phyloP scores from a whole-genome alignment of 2,888 invertebrate genomes.

The Meteorus cinctellus region DNA sequence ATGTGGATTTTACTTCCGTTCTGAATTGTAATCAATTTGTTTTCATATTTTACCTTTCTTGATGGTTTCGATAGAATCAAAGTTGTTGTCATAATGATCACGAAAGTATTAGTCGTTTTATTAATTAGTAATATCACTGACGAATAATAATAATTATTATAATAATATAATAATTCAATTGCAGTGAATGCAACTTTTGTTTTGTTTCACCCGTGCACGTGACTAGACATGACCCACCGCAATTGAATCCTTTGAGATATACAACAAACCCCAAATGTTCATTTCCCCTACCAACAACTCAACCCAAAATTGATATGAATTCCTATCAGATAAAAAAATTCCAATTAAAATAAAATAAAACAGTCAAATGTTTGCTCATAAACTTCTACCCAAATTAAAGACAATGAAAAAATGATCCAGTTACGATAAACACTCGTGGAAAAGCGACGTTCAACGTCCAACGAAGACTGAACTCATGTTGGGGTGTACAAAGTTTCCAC shows the following conservation, averaged over 20 bases:
- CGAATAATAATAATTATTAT: not conserved
- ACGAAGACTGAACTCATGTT: conserved; percentile 51
- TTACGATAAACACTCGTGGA: not conserved
- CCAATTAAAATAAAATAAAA: no score
- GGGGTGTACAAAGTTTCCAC: conserved; percentile 47
- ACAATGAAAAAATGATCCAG: no score
- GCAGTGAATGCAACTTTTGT: not conserved
- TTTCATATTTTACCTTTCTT: conserved; percentile 51
- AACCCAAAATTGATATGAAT: not conserved
- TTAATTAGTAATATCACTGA: not conserved
- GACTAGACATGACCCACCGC: not conserved
- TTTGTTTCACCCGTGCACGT: not conserved
- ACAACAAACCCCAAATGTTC: not conserved
- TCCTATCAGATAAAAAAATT: no score
- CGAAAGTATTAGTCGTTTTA: not conserved
- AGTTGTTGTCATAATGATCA: conserved; percentile 48
- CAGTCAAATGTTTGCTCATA: no score
- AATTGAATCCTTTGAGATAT: not conserved
- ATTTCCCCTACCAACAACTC: not conserved
- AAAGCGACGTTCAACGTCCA: conserved; percentile 44
- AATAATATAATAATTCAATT: not conserved
- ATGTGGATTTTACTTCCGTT: not conserved
- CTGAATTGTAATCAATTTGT: no score
- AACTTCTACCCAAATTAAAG: no score
- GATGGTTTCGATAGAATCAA: conserved; percentile 54